A percentile compares a stretch with the other conserved stretches of the same genome.
These are phyloP conservation scores for Fabriciana adippe DNA, from an alignment of 2,888 invertebrate species.

Conservation along the genomic window DNA sequence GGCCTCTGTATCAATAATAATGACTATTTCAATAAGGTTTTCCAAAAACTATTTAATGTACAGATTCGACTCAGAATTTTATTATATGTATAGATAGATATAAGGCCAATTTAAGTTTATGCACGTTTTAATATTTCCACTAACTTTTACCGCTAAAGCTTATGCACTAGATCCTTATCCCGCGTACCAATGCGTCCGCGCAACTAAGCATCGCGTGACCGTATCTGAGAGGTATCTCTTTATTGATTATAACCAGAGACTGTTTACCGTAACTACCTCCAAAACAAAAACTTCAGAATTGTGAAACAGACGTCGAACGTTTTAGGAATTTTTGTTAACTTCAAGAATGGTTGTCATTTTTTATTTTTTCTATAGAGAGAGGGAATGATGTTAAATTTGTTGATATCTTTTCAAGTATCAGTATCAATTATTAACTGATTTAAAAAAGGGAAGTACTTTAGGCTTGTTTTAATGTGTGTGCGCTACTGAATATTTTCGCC, in stretches of 20 bases:
- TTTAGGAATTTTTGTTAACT: conserved; percentile 13
- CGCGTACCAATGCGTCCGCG: conserved; percentile 74
- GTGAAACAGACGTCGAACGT: conserved; percentile 29
- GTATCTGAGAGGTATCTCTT: conserved; percentile 72
- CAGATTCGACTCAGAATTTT: too few species aligned
- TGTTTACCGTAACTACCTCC: conserved; percentile 57
- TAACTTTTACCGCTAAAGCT: conserved; percentile 38
- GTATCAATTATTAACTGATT: too few species aligned
- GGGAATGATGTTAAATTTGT: too few species aligned
- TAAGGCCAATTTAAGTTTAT: not conserved
- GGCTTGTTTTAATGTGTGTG: too few species aligned
- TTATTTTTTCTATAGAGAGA: not conserved
- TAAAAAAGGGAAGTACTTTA: too few species aligned
- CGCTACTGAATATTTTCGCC: too few species aligned
- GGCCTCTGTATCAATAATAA: too few species aligned
- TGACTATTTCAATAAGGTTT: too few species aligned
- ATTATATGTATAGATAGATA: not conserved
- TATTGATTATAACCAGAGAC: conserved; percentile 76
- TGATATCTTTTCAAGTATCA: too few species aligned
- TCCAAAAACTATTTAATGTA: too few species aligned
- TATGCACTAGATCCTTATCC: conserved; percentile 41
- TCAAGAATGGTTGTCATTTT: not conserved
- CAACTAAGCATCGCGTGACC: conserved; percentile 67
- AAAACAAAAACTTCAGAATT: conserved; percentile 47
- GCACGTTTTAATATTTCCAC: not conserved